phyloP scores from a whole-genome alignment of 2,888 invertebrate species.

The Dryomyza anilis region DNA sequence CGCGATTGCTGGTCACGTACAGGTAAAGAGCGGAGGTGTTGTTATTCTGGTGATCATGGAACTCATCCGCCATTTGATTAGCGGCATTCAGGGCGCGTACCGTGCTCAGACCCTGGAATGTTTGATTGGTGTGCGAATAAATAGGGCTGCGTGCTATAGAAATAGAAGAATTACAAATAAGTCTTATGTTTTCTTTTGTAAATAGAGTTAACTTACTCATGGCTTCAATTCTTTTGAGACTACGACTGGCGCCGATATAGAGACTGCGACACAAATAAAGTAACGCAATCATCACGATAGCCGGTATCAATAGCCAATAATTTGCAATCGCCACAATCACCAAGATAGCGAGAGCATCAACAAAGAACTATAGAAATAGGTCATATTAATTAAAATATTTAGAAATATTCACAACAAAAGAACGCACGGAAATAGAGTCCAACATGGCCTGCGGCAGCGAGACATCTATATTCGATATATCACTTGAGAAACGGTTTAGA shows the following conservation, averaged over 20 bases:
- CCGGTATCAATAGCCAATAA: conserved; percentile 67
- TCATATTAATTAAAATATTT: neutral
- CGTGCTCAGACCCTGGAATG: conserved; percentile 77
- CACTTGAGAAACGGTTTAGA: conserved; percentile 78
- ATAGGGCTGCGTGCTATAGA: conserved; percentile 75
- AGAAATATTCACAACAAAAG: neutral
- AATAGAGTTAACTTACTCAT: conserved; percentile 49
- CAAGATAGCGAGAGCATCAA: conserved; percentile 62
- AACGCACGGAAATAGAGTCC: conserved; percentile 65
- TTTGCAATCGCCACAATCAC: conserved; percentile 70
- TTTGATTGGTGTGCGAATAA: conserved; percentile 76
- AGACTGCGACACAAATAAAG: conserved; percentile 65
- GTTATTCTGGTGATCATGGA: conserved; percentile 67
- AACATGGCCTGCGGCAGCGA: conserved; percentile 67
- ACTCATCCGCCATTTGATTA: conserved; percentile 67
- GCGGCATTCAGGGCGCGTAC: conserved; percentile 75
- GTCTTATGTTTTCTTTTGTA: neutral
- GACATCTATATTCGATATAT: conserved; percentile 70
- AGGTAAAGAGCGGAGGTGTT: conserved; percentile 78
- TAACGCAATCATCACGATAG: conserved; percentile 66
- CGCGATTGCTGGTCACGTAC: conserved; percentile 84
- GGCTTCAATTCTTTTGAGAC: conserved; percentile 62
- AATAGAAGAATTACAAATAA: neutral
- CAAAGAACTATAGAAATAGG: conserved; percentile 46
- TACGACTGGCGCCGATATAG: conserved; percentile 64